phyloP scores from a whole-genome alignment of 2,113 vertebrate species.

The Vulpes lagopus region DNA sequence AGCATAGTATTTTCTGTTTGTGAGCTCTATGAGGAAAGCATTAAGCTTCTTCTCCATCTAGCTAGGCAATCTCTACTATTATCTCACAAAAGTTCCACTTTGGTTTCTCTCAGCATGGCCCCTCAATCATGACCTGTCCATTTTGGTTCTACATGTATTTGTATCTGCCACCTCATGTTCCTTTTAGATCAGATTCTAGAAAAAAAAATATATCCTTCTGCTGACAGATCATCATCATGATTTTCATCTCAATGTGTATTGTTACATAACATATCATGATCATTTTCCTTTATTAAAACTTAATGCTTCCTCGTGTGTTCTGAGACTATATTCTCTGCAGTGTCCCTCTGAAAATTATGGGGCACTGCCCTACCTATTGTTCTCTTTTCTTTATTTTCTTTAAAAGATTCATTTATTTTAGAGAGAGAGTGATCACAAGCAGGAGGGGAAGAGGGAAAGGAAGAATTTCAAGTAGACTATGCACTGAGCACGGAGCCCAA shows the following conservation, averaged over 20 bases:
- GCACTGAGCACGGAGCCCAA: background rate
- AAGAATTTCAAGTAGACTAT: background rate
- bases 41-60: background rate
- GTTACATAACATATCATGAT: background rate
- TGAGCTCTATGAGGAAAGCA: background rate
- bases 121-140: background rate
- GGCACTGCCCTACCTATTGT: background rate
- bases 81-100: background rate
- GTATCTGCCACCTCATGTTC: background rate
- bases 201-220: background rate
- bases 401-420: background rate
- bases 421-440: background rate
- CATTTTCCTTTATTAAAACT: conserved; percentile 12
- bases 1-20: background rate
- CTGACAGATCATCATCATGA: background rate
- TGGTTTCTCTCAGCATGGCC: background rate
- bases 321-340: background rate
- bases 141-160: background rate
- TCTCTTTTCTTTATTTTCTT: background rate
- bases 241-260: background rate
- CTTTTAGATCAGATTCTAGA: background rate
- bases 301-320: background rate
- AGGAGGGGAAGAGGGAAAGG: background rate
- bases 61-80: background rate
- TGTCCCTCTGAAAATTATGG: background rate